Conservation (phyloP, 2,797 vertebrate genomes). For the Neosilurus hyrtlii region DNA sequence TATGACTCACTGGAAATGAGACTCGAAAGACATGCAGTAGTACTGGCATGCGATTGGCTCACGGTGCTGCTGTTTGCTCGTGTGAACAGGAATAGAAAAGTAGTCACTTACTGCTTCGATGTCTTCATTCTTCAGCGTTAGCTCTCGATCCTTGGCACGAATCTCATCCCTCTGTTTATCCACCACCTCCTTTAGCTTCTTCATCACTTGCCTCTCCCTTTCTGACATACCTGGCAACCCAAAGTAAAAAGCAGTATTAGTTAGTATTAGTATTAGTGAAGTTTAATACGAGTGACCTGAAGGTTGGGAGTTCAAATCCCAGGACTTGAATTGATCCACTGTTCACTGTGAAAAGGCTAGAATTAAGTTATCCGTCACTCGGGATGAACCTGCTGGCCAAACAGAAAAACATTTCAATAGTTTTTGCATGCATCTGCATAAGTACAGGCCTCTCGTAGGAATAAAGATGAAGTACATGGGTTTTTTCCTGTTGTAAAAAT, state of each 20-base stretch:
- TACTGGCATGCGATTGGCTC: not conserved
- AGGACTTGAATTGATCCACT: not conserved
- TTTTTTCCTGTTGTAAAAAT: not conserved
- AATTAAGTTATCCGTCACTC: not conserved
- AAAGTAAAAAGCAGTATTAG: not conserved
- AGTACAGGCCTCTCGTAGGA: not conserved
- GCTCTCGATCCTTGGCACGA: conserved; percentile 92
- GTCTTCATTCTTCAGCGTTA: conserved; percentile 91
- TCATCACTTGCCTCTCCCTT: conserved; percentile 95
- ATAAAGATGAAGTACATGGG: not conserved
- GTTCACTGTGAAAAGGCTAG: not conserved
- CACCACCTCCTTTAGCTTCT: conserved; percentile 96
- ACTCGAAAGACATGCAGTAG: not conserved
- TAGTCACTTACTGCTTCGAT: conserved; percentile 86
- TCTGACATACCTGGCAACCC: conserved; percentile 82
- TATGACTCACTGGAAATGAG: not conserved
- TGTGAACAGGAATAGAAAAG: not conserved
- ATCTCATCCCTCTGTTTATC: conserved; percentile 98
- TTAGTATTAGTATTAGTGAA: not conserved
- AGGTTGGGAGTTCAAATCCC: conserved; percentile 1
- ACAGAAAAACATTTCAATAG: not conserved
- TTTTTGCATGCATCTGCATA: not conserved
- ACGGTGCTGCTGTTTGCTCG: not conserved
- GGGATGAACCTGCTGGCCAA: not conserved
- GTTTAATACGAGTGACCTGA: not conserved